phyloP scores from a whole-genome alignment of 2,888 invertebrate species.

The Galeruca laticollis region DNA sequence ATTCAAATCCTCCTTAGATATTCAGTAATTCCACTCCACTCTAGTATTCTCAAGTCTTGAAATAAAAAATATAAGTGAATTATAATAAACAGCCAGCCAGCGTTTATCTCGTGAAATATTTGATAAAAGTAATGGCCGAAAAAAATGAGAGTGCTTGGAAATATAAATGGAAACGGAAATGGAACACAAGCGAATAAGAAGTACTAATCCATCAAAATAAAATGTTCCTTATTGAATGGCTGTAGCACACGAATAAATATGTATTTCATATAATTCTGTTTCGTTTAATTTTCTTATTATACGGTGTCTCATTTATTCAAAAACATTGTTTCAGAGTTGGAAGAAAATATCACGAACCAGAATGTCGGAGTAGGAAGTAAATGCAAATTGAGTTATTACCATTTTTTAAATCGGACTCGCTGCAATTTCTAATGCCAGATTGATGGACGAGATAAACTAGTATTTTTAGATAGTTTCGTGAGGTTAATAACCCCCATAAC shows the following conservation, averaged over 20 bases:
- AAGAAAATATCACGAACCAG: conserved; percentile 13
- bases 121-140: no score
- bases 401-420: conserved; percentile 31
- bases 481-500: conserved; percentile 27
- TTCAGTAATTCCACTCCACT: no score
- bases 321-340: conserved; percentile 2
- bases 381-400: conserved; percentile 39
- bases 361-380: conserved; percentile 15
- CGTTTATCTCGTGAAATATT: no score
- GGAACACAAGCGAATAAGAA: no score
- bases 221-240: no score
- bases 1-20: no score
- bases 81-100: no score
- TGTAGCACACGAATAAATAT: not conserved
- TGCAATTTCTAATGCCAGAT: conserved; percentile 37
- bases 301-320: conserved; percentile 14
- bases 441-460: conserved; percentile 31
- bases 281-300: not conserved
- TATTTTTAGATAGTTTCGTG: conserved; percentile 31
- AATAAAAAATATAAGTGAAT: no score
- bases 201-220: no score
- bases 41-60: no score
- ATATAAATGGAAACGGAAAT: no score
- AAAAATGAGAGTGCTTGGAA: no score
- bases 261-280: not conserved